Percentiles rank a stretch among this genome's conserved stretches.
These are phyloP conservation scores for Drosophila ercepeae DNA, from an alignment of 1,140 invertebrate genomes.

Conservation along the genomic window DNA sequence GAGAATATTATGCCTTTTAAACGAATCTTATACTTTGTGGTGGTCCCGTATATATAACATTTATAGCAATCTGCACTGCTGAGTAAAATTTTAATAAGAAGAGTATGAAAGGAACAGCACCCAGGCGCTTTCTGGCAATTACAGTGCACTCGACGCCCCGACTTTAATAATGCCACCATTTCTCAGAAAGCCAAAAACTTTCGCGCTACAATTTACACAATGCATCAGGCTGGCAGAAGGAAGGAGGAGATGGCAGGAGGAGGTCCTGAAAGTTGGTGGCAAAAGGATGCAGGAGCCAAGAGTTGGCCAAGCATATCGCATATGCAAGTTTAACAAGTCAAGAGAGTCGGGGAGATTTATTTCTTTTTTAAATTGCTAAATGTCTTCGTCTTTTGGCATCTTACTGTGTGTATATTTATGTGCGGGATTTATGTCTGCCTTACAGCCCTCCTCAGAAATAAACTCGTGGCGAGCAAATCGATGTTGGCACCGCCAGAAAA, in stretches of 20 bases:
- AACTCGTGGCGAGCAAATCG: conserved; percentile 41
- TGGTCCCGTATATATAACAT: background rate
- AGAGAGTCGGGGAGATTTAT: conserved; percentile 53
- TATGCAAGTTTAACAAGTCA: conserved; percentile 43
- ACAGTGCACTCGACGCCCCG: conserved; percentile 15
- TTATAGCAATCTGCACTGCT: background rate
- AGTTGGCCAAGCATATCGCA: conserved; percentile 17
- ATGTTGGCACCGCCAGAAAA: conserved; percentile 56
- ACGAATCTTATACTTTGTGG: background rate
- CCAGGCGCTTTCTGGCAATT: conserved; percentile 17
- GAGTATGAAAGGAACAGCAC: background rate
- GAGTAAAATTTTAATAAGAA: background rate
- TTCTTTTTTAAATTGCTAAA: conserved; percentile 73
- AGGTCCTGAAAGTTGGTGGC: conserved; percentile 3
- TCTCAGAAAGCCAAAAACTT: conserved; percentile 49
- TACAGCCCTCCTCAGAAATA: background rate
- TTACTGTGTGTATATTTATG: conserved; percentile 53
- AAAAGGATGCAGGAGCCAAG: conserved; percentile 11
- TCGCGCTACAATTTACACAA: conserved; percentile 66
- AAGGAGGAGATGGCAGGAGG: background rate
- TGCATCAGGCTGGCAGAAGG: conserved; percentile 40
- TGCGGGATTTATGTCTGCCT: conserved; percentile 46
- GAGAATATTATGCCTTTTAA: background rate
- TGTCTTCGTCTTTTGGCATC: conserved; percentile 49
- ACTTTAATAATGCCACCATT: conserved; percentile 71